These are phyloP conservation scores for Baronia brevicornis DNA, from an alignment of 2,888 invertebrate genomes.

Conservation along the genomic window DNA sequence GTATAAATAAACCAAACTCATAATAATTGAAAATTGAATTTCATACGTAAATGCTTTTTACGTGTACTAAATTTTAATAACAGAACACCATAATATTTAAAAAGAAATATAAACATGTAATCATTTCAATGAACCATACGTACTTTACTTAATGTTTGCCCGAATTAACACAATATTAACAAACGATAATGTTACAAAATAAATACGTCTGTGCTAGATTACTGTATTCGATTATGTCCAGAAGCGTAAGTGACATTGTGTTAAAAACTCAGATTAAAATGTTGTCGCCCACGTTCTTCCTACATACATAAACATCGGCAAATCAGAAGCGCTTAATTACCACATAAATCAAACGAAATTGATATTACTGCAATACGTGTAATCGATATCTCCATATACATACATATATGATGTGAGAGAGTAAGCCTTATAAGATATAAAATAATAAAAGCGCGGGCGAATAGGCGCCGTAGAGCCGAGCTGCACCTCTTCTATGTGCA, in stretches of 20 bases:
- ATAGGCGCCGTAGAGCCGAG: slow-evolving; percentile 20
- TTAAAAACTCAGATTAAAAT: slow-evolving; percentile 13
- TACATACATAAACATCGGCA: slow-evolving; percentile 28
- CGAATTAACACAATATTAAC: slow-evolving; percentile 1
- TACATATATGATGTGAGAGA: slow-evolving; percentile 6
- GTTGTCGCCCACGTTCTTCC: slow-evolving; percentile 29
- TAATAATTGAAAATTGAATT: too few species aligned
- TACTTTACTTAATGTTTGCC: not conserved
- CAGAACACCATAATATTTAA: too few species aligned
- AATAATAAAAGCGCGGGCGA: slow-evolving; percentile 18
- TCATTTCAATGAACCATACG: not conserved
- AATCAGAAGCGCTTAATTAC: slow-evolving; percentile 30
- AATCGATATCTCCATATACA: slow-evolving; percentile 13
- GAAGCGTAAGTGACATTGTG: slow-evolving; percentile 16
- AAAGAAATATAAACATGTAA: too few species aligned
- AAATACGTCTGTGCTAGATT: slow-evolving; percentile 20
- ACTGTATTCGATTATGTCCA: slow-evolving; percentile 23
- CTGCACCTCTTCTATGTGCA: slow-evolving; percentile 8
- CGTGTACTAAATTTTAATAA: too few species aligned
- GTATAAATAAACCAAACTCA: too few species aligned
- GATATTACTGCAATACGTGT: slow-evolving; percentile 23
- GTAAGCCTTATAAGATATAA: slow-evolving; percentile 12
- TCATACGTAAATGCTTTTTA: too few species aligned
- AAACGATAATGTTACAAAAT: slow-evolving; percentile 9
- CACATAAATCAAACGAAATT: slow-evolving; percentile 28